These are phyloP conservation scores for Taeniopygia guttata DNA, from an alignment of 2,797 vertebrate genomes.

Conservation along the genomic window DNA sequence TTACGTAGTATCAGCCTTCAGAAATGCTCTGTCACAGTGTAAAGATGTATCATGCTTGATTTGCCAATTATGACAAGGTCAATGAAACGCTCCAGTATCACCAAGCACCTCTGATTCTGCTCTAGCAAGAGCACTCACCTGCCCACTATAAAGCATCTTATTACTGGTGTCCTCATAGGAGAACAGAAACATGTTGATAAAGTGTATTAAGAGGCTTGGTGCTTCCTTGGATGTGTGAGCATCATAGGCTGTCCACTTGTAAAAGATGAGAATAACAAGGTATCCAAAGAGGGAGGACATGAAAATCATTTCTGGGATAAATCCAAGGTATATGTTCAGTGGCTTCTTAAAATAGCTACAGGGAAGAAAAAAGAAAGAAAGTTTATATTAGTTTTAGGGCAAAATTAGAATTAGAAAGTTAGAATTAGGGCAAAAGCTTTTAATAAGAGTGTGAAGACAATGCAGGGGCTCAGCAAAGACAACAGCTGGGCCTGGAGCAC, in stretches of 20 bases:
- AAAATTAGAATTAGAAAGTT: no score
- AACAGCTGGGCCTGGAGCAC: neutral
- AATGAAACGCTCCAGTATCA: neutral
- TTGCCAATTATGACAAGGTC: neutral
- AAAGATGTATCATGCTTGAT: neutral
- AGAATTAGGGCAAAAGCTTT: neutral
- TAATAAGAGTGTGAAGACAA: neutral
- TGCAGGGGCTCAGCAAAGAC: neutral
- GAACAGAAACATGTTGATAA: constrained; percentile 99
- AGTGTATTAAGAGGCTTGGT: constrained; percentile 94
- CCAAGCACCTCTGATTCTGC: neutral
- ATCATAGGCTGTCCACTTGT: constrained; percentile 90
- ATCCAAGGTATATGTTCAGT: constrained; percentile 92
- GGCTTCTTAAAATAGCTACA: constrained; percentile 95
- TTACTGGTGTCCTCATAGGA: constrained; percentile 82
- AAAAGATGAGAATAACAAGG: constrained; percentile 91
- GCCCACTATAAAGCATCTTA: constrained; percentile 88
- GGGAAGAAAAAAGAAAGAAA: neutral
- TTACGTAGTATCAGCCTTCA: neutral
- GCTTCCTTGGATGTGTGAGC: constrained; percentile 83
- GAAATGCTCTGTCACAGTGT: neutral
- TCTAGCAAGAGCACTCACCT: constrained; percentile 77
- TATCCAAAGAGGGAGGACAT: constrained; percentile 93
- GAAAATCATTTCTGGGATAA: constrained; percentile 96
- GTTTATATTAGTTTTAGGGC: neutral